These are phyloP conservation scores for Pollenia griseotomentosa DNA, from an alignment of 2,888 invertebrate species.

Conservation along the genomic window DNA sequence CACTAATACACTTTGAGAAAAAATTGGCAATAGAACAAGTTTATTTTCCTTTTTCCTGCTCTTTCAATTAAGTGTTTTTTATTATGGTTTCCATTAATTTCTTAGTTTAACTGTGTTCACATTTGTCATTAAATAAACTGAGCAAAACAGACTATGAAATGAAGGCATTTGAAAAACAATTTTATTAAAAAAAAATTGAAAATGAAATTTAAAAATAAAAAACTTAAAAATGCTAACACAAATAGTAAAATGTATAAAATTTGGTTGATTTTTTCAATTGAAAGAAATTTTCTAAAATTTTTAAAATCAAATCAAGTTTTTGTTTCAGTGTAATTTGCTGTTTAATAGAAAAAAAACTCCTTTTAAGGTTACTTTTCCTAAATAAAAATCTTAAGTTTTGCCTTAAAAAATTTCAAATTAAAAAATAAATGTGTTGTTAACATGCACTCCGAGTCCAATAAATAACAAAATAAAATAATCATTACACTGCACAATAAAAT, in stretches of 20 bases:
- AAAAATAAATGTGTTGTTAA: conserved; percentile 17
- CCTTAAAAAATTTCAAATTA: not conserved
- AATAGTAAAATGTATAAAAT: not conserved
- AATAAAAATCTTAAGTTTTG: conserved; percentile 8
- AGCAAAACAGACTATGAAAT: not conserved
- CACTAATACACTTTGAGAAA: conserved; percentile 81
- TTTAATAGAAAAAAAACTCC: not conserved
- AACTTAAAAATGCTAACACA: not conserved
- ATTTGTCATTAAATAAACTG: conserved; percentile 42
- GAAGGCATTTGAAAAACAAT: conserved; percentile 3
- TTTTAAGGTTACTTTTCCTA: conserved; percentile 14
- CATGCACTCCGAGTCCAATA: conserved; percentile 13
- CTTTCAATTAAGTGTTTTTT: conserved; percentile 53
- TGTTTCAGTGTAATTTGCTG: conserved; percentile 28
- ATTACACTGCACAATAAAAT: conserved; percentile 51
- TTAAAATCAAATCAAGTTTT: not conserved
- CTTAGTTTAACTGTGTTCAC: conserved; percentile 76
- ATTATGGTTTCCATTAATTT: conserved; percentile 73
- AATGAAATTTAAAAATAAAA: not conserved
- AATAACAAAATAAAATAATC: not conserved
- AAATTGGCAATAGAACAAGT: conserved; percentile 83
- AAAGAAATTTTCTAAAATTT: not conserved
- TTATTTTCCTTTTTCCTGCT: conserved; percentile 67
- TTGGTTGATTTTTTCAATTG: not conserved
- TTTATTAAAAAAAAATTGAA: not conserved